phyloP scores from a whole-genome alignment of 2,888 invertebrate species.

The Baronia brevicornis region DNA sequence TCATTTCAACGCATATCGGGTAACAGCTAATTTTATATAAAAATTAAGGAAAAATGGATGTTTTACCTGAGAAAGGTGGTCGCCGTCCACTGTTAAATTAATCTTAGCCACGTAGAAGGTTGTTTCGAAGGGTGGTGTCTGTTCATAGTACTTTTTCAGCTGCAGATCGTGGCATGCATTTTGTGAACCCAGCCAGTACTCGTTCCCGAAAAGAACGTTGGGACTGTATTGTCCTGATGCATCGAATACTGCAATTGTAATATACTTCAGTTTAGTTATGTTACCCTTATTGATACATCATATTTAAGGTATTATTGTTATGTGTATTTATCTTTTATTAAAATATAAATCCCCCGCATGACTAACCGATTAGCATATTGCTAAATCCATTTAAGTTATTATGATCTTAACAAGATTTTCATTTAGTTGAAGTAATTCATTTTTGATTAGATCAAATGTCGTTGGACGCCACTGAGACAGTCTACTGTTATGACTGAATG shows the following conservation, averaged over 20 bases:
- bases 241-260: constrained; percentile 89
- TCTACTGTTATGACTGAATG: no score
- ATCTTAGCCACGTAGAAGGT: constrained; percentile 78
- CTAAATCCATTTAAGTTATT: no score
- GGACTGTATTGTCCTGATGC: constrained; percentile 87
- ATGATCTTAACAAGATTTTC: no score
- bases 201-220: constrained; percentile 85
- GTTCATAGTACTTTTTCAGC: constrained; percentile 63
- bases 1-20: constrained; percentile 14
- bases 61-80: constrained; percentile 70
- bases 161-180: constrained; percentile 81
- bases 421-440: no score
- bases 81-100: constrained; percentile 70
- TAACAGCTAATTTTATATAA: constrained; percentile 10
- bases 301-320: no score
- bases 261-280: no score
- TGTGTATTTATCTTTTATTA: no score
- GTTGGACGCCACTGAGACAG: no score
- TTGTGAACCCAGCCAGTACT: constrained; percentile 87
- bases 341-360: no score
- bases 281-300: no score
- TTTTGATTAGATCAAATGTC: no score
- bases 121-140: constrained; percentile 76
- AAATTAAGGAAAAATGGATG: constrained; percentile 10
- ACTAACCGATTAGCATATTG: no score